These are phyloP conservation scores for Digitonthophagus gazella DNA, from an alignment of 2,888 invertebrate species.

Conservation along the genomic window DNA sequence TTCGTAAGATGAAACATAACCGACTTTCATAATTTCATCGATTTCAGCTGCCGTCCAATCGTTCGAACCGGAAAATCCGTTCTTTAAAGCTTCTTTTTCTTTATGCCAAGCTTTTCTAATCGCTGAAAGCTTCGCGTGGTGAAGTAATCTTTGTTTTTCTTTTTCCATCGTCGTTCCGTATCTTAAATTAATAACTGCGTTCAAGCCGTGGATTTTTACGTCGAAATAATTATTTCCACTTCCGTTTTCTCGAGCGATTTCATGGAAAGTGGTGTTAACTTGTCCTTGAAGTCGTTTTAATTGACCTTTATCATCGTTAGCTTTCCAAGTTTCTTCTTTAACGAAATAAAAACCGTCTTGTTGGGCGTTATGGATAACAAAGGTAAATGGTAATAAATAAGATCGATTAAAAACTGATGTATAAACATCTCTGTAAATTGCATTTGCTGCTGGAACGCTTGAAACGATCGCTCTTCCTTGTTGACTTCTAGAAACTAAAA, in stretches of 20 bases:
- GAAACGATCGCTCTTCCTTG: conserved; percentile 80
- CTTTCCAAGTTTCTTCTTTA: conserved; percentile 87
- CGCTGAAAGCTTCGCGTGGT: conserved; percentile 85
- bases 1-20: conserved; percentile 82
- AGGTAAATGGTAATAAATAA: conserved; percentile 81
- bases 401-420: conserved; percentile 91
- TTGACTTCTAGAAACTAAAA: conserved; percentile 76
- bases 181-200: conserved; percentile 83
- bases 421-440: conserved; percentile 88
- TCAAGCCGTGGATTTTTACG: conserved; percentile 87
- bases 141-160: conserved; percentile 83
- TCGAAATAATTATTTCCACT: conserved; percentile 76
- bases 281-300: conserved; percentile 86
- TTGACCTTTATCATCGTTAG: conserved; percentile 84
- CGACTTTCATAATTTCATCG: conserved; percentile 83
- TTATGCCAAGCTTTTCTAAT: conserved; percentile 91
- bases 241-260: conserved; percentile 67
- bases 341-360: conserved; percentile 93
- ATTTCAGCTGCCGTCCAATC: conserved; percentile 88
- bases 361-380: conserved; percentile 82
- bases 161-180: conserved; percentile 91
- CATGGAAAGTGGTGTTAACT: conserved; percentile 89
- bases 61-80: conserved; percentile 70
- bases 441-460: conserved; percentile 85
- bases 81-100: conserved; percentile 80